Conservation (phyloP, 2,888 invertebrate species). For the Xestia ashworthii region DNA sequence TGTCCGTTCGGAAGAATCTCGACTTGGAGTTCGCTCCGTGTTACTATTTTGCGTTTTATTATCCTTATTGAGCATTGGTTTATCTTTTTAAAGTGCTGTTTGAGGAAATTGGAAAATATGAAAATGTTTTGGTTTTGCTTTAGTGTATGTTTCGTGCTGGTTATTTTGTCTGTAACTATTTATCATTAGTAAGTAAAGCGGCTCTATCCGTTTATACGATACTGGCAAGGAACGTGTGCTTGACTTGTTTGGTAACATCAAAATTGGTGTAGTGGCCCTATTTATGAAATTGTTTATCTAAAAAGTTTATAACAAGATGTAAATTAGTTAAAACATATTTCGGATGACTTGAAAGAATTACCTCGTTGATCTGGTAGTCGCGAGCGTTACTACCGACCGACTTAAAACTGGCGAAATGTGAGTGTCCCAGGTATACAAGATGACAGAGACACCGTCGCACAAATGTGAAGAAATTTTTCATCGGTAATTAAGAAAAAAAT, state of each 20-base stretch:
- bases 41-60: conserved; percentile 18
- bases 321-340: not conserved
- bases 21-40: not conserved
- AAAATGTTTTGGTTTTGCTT: not conserved
- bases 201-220: not conserved
- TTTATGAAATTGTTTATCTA: no score
- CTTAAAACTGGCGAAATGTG: not conserved
- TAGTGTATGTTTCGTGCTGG: not conserved
- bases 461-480: no score
- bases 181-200: not conserved
- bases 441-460: no score
- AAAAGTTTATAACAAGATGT: not conserved
- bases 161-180: not conserved
- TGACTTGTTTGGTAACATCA: not conserved
- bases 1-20: conserved; percentile 32
- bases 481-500: no score
- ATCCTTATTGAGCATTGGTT: conserved; percentile 5
- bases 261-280: not conserved
- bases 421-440: no score
- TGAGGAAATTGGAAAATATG: conserved; percentile 17
- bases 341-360: not conserved
- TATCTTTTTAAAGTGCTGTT: conserved; percentile 9
- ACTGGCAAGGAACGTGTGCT: not conserved
- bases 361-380: not conserved
- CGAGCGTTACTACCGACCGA: not conserved